Evolutionary conservation across 2,888 invertebrate species (phyloP).

Genomic region (Synergus itoensis): DNA sequence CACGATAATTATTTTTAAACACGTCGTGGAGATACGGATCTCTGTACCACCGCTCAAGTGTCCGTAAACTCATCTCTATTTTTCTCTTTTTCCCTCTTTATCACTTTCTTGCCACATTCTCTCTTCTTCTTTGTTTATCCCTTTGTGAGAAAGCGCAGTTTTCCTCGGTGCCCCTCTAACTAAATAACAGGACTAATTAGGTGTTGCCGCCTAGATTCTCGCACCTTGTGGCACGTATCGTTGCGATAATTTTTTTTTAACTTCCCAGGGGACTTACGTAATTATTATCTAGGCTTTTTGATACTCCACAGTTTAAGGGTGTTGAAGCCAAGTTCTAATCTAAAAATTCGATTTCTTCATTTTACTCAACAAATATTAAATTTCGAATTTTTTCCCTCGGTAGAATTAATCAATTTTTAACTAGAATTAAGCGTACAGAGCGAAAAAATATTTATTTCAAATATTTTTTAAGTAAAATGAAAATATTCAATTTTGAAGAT

Average conservation of each 20-base stretch:
- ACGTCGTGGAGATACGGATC: slow-evolving; percentile 76
- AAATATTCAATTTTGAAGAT: too few relatives aligned
- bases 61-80: slow-evolving; percentile 46
- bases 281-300: background rate
- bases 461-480: too few relatives aligned
- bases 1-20: slow-evolving; percentile 77
- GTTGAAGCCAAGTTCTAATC: too few relatives aligned
- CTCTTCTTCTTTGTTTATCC: slow-evolving; percentile 31
- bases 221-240: slow-evolving; percentile 59
- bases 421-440: too few relatives aligned
- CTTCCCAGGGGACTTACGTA: slow-evolving; percentile 21
- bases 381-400: too few relatives aligned
- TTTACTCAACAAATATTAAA: too few relatives aligned
- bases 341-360: too few relatives aligned
- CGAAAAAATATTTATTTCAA: too few relatives aligned
- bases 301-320: background rate
- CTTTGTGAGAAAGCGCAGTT: slow-evolving; percentile 13
- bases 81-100: background rate
- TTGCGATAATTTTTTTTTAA: slow-evolving; percentile 56
- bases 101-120: slow-evolving; percentile 45
- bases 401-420: too few relatives aligned
- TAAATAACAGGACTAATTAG: slow-evolving; percentile 74
- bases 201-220: slow-evolving; percentile 57
- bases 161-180: slow-evolving; percentile 58
- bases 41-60: slow-evolving; percentile 46